Evolutionary conservation across 1,140 invertebrate genomes (phyloP), one percentile per base, ranked within the genome.

Genomic region (Caenorhabditis tropicalis): DNA sequence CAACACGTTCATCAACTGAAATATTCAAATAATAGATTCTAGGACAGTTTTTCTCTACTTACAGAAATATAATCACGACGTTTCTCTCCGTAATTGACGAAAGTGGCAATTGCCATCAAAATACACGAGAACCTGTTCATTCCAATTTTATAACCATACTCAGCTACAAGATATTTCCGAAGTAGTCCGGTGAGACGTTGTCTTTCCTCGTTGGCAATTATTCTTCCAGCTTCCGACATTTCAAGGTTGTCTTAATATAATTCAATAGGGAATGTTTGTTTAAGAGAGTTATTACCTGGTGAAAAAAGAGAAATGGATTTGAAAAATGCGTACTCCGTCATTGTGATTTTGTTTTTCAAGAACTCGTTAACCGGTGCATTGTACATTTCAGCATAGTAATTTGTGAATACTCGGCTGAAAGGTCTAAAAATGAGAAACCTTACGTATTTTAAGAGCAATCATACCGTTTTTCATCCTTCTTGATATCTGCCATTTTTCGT

Each of bases 361-460:
- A 74, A 74, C 65, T 74, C 65, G 15, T 43, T 74, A 1, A 74
- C 65, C 2, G 65, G 65, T 24, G 65, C 65, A 24, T 74, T 74
- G 65, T 74, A 74, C 65, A 74, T 74, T n/a, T 74, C 65, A 4
- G 65, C 65, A 24, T 74, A 74, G n/a, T 74, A 74, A 36, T 74
- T 74, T 3, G 43, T 4, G 36, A 74, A 74, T 1, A 74, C 36
- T 46, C 33, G 43, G 3, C 65, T 74, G 65, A 19, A 74, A 74
- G 4, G 4, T 24, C 65, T 74, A 36, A 16, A 74, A 74, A 24
- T 46, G 9, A 24, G 33, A 43, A 43, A 46, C 0, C 16, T 31
- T 24, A 12, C 3, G n/a, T 7, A 43, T 7, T 24, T 12, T 6
- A 24, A 36, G 19, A 21, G 19, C 5, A 19, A 19, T 36, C 36